Evolutionary conservation across 2,888 invertebrate species (phyloP).

Genomic region (Tuberolachnus salignus): DNA sequence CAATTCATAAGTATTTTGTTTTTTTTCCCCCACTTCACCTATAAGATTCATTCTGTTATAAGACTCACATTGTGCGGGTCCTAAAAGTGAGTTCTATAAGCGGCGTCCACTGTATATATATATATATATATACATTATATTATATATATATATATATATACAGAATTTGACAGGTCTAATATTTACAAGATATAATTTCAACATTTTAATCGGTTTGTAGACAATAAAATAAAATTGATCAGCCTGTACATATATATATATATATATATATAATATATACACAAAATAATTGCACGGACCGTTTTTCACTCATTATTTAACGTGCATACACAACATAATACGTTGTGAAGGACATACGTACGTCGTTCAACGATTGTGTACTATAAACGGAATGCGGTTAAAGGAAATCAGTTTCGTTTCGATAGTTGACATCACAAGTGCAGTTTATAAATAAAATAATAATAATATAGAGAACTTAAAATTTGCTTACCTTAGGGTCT

Average conservation of each 20-base stretch:
- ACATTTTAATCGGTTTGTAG: too few species aligned
- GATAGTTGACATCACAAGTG: background rate
- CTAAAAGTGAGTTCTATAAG: too few species aligned
- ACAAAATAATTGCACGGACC: background rate
- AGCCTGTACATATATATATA: background rate
- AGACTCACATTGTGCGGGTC: too few species aligned
- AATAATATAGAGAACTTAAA: background rate
- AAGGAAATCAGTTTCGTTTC: constrained; percentile 25
- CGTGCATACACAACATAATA: background rate
- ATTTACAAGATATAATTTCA: too few species aligned
- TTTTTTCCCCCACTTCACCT: too few species aligned
- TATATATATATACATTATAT: too few species aligned
- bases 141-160: too few species aligned
- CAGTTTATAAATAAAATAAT: background rate
- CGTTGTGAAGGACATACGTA: constrained; percentile 20
- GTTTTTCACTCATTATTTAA: constrained; percentile 7
- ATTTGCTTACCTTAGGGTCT: constrained; percentile 74
- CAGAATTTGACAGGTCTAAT: too few species aligned
- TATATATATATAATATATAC: background rate
- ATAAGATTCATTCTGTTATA: too few species aligned
- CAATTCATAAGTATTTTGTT: too few species aligned
- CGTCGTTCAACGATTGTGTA: background rate
- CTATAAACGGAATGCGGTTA: constrained; percentile 28
- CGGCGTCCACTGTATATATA: too few species aligned
- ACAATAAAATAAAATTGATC: too few species aligned